These are phyloP conservation scores for Drosophila malerkotliana DNA, from an alignment of 1,140 invertebrate genomes.

Conservation along the genomic window DNA sequence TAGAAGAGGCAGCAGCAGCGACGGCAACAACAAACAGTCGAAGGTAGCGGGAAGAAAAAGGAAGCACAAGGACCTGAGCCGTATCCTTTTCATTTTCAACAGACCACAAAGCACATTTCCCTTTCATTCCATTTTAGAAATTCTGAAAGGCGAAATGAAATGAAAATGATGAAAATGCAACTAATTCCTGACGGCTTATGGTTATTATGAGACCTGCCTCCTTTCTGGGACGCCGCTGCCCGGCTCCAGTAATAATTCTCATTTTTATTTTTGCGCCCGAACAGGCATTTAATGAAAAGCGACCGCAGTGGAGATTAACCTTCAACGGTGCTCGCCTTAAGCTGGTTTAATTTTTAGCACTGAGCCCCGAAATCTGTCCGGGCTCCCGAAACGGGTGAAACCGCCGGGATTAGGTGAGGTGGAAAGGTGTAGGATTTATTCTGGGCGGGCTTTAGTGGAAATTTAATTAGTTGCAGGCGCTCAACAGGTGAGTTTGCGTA, in stretches of 20 bases:
- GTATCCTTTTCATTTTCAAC: slow-evolving; percentile 78
- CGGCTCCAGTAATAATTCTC: slow-evolving; percentile 49
- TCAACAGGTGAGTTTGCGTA: slow-evolving; percentile 39
- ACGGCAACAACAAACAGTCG: slow-evolving; percentile 45
- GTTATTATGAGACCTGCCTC: slow-evolving; percentile 56
- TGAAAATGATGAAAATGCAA: slow-evolving; percentile 80
- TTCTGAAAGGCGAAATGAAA: slow-evolving; percentile 49
- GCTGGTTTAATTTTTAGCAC: slow-evolving; percentile 69
- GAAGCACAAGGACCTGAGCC: slow-evolving; percentile 51
- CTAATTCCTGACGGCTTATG: slow-evolving; percentile 79
- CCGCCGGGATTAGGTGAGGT: slow-evolving; percentile 5
- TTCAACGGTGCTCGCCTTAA: slow-evolving; percentile 63
- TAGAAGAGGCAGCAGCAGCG: slow-evolving; percentile 5
- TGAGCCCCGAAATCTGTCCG: slow-evolving; percentile 64
- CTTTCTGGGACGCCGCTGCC: slow-evolving; percentile 11
- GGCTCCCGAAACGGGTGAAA: slow-evolving; percentile 32
- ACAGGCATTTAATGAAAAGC: slow-evolving; percentile 53
- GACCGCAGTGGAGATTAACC: slow-evolving; percentile 66
- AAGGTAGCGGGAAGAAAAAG: slow-evolving; percentile 27
- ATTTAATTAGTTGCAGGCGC: slow-evolving; percentile 51
- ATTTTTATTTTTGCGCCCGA: slow-evolving; percentile 52
- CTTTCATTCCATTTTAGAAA: slow-evolving; percentile 74
- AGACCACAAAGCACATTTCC: slow-evolving; percentile 76
- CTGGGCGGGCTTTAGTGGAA: slow-evolving; percentile 23
- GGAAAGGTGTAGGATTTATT: slow-evolving; percentile 10